Percentiles rank a stretch among this genome's conserved stretches.
phyloP scores from a whole-genome alignment of 1,140 invertebrate genomes.

The Nilaparvata lugens region DNA sequence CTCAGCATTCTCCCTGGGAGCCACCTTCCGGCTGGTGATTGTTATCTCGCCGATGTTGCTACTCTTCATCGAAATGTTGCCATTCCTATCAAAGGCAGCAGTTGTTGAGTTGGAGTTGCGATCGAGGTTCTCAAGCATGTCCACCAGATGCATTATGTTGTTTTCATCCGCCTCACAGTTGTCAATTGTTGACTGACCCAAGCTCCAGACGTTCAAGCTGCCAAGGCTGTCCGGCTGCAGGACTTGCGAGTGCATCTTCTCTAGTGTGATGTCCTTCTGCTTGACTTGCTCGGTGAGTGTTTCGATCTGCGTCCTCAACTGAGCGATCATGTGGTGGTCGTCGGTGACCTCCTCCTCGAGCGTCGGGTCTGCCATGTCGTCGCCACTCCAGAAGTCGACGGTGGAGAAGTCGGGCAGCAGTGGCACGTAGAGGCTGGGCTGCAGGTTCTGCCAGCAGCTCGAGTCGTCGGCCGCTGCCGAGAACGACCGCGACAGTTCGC shows the following conservation, averaged over 20 bases:
- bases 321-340: constrained; percentile 6
- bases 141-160: constrained; percentile 8
- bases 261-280: constrained; percentile 4
- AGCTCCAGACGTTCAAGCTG: background rate
- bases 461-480: constrained; percentile 17
- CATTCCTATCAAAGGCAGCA: background rate
- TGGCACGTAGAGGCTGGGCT: constrained; percentile 18
- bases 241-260: background rate
- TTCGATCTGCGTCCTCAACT: constrained; percentile 37
- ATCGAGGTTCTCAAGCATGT: background rate
- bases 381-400: constrained; percentile 27
- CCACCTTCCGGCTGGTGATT: constrained; percentile 7
- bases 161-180: background rate
- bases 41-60: constrained; percentile 12
- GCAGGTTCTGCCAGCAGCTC: constrained; percentile 7
- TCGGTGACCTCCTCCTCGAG: constrained; percentile 7
- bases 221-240: background rate
- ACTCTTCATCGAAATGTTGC: background rate
- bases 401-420: constrained; percentile 29
- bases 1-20: background rate
- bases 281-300: constrained; percentile 37
- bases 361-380: constrained; percentile 2
- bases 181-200: constrained; percentile 1
- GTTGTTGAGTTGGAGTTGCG: background rate
- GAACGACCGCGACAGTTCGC: constrained; percentile 41